Conservation (phyloP, 2,113 vertebrate species). For the Falco punctatus region DNA sequence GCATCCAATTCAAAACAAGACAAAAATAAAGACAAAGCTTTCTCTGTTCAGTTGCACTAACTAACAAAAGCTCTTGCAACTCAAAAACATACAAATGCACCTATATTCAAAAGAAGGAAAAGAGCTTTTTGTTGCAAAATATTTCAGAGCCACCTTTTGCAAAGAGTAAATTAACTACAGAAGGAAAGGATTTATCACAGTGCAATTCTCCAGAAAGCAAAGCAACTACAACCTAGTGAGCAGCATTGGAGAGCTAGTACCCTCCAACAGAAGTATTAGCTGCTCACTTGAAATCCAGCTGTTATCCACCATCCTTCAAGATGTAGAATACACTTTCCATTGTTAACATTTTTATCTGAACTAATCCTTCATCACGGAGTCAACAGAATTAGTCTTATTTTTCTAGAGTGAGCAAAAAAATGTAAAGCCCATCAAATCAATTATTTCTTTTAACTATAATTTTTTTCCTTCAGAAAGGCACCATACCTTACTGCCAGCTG, state of each 20-base stretch:
- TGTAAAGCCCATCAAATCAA: background rate
- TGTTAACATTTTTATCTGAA: background rate
- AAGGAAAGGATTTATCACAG: background rate
- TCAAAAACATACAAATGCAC: background rate
- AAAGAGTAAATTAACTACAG: background rate
- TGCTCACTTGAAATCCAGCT: slow-evolving; percentile 14
- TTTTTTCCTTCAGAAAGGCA: background rate
- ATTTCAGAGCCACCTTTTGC: background rate
- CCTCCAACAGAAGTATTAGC: background rate
- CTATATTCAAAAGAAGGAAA: background rate
- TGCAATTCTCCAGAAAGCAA: background rate
- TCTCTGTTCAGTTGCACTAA: background rate
- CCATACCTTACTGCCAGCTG: background rate
- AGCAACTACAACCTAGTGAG: background rate
- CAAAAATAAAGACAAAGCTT: background rate
- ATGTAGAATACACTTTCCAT: background rate
- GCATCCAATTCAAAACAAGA: background rate
- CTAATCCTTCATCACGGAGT: background rate
- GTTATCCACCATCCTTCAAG: background rate
- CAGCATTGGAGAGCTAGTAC: no score
- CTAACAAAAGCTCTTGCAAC: background rate
- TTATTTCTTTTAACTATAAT: background rate
- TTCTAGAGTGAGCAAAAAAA: background rate
- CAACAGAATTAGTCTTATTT: background rate
- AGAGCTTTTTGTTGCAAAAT: background rate